Evolutionary conservation across 1,140 invertebrate genomes (phyloP).

Genomic region (Elymnias hypermnestra): DNA sequence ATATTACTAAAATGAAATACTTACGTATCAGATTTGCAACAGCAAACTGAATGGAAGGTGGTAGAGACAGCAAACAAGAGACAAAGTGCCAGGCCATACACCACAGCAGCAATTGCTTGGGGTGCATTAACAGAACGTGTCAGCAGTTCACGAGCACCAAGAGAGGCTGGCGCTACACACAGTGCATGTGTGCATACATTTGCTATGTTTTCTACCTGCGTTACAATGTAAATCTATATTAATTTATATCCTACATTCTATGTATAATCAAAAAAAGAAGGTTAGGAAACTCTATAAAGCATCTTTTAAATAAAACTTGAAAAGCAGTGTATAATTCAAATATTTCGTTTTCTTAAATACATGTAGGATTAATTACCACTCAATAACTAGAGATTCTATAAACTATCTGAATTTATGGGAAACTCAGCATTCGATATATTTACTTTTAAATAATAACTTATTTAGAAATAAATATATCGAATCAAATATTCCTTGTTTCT

Average conservation of each 20-base stretch:
- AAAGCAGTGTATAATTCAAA: no score
- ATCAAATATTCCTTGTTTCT: no score
- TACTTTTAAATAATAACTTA: no score
- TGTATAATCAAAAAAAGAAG: no score
- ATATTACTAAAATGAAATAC: conserved; percentile 9
- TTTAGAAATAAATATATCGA: no score
- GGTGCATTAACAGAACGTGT: conserved; percentile 82
- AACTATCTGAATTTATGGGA: no score
- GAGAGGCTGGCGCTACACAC: conserved; percentile 86
- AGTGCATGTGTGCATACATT: conserved; percentile 94
- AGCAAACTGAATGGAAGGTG: conserved; percentile 92
- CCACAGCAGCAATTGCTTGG: conserved; percentile 86
- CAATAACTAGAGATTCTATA: no score
- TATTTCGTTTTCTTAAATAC: no score
- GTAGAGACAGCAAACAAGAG: conserved; percentile 93
- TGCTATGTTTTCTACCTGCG: conserved; percentile 90
- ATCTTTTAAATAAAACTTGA: neutral
- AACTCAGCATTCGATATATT: no score
- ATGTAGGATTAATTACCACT: no score
- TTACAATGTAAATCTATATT: neutral
- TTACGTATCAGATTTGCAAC: conserved; percentile 83
- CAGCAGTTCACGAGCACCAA: conserved; percentile 85
- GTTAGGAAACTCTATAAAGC: neutral
- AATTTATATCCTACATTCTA: no score
- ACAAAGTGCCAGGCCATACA: conserved; percentile 91